Conservation (phyloP, 2,797 vertebrate species). For the Kryptopterus vitreolus region DNA sequence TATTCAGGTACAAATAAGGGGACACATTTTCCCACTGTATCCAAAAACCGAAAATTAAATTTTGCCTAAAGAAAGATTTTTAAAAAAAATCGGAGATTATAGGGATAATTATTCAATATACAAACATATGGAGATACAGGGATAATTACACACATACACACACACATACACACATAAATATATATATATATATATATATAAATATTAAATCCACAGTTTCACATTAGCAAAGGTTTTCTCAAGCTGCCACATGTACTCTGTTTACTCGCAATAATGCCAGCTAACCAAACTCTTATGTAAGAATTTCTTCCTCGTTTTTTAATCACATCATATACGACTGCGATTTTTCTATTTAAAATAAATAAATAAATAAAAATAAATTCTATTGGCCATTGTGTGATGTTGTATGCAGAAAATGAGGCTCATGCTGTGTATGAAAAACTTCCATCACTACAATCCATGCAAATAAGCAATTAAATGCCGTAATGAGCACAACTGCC, state of each 20-base stretch:
- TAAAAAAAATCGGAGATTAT: no score
- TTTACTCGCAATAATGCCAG: neutral
- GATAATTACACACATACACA: no score
- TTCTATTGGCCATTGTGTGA: neutral
- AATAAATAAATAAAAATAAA: neutral
- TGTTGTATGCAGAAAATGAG: neutral
- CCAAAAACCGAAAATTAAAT: no score
- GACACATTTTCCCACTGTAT: no score
- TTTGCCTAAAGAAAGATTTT: no score
- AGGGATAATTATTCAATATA: no score
- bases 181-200: no score
- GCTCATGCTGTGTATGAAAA: conserved; percentile 5
- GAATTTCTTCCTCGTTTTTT: neutral
- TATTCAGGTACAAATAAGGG: no score
- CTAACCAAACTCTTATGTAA: neutral
- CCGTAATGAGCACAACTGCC: conserved; percentile 26
- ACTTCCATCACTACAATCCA: conserved; percentile 27
- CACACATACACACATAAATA: no score
- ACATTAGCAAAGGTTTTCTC: neutral
- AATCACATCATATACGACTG: neutral
- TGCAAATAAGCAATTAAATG: conserved; percentile 39
- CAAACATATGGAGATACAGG: no score
- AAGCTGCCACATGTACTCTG: neutral
- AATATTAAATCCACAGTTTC: neutral
- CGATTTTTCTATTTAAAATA: neutral